These are phyloP conservation scores for Haplotaxodon microlepis DNA, from an alignment of 2,113 vertebrate genomes.

Conservation along the genomic window DNA sequence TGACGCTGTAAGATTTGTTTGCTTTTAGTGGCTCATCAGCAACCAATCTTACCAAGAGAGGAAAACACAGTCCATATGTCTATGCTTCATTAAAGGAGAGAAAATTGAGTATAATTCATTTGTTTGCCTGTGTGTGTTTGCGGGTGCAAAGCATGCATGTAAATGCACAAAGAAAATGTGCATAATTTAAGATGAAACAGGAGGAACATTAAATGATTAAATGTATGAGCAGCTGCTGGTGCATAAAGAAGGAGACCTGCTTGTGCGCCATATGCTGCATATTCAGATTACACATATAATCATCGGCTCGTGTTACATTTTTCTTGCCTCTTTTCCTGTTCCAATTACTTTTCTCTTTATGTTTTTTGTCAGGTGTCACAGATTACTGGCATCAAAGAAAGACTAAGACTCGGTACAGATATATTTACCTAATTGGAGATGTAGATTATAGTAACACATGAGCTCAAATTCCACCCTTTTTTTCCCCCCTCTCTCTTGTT, in stretches of 20 bases:
- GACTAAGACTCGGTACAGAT: neutral
- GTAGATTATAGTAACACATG: neutral
- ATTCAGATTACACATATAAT: neutral
- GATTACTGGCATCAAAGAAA: neutral
- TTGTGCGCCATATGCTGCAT: neutral
- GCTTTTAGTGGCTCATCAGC: neutral
- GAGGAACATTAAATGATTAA: slow-evolving; percentile 4
- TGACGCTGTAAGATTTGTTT: neutral
- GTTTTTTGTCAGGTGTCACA: neutral
- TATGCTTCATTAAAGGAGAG: neutral
- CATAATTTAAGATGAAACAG: neutral
- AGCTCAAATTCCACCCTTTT: neutral
- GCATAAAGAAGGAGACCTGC: neutral
- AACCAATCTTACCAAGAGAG: neutral
- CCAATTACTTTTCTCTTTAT: neutral
- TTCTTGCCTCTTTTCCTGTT: neutral
- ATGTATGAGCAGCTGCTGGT: slow-evolving; percentile 14
- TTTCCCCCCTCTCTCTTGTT: neutral
- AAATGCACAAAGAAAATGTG: neutral
- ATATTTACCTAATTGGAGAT: neutral
- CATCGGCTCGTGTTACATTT: neutral
- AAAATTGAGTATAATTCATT: neutral
- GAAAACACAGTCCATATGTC: neutral
- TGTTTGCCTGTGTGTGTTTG: neutral
- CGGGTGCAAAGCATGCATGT: neutral